Percentiles rank a stretch among this genome's conserved stretches.
These are phyloP conservation scores for Tenthredo livida DNA, from an alignment of 2,888 invertebrate genomes.

Conservation along the genomic window DNA sequence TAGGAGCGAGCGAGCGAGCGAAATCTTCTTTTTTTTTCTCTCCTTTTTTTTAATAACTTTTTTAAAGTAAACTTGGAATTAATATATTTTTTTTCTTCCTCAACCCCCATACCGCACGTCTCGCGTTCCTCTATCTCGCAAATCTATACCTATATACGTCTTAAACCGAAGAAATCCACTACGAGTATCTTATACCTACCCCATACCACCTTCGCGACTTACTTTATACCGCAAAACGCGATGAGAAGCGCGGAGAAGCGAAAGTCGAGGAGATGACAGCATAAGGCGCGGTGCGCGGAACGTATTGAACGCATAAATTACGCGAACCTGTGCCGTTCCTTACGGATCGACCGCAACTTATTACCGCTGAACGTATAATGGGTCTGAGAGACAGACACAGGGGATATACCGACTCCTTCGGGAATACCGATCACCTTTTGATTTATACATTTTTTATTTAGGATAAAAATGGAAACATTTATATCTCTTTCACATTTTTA, in stretches of 20 bases:
- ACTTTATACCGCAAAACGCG: not conserved
- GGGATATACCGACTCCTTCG: not conserved
- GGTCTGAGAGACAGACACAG: not conserved
- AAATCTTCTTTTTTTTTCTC: not conserved
- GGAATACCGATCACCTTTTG: slow-evolving; percentile 13
- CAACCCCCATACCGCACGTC: not conserved
- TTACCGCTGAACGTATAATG: slow-evolving; percentile 10
- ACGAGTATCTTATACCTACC: not conserved
- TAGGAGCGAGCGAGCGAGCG: not conserved
- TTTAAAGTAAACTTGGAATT: slow-evolving; percentile 63
- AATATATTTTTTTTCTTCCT: slow-evolving; percentile 58
- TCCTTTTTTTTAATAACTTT: slow-evolving; percentile 69
- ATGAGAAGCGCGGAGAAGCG: not conserved
- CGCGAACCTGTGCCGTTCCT: slow-evolving; percentile 52
- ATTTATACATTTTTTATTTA: not conserved
- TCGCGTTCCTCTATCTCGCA: not conserved
- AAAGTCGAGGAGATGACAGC: slow-evolving; percentile 28
- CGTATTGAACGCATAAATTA: slow-evolving; percentile 72
- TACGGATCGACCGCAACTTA: slow-evolving; percentile 5
- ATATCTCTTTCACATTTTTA: not conserved
- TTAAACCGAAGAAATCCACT: slow-evolving; percentile 34
- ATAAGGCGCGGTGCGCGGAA: slow-evolving; percentile 60
- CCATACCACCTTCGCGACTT: not conserved
- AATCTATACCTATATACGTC: not conserved
- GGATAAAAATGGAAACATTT: not conserved